Evolutionary conservation across 2,888 invertebrate species (phyloP).

Genomic region (Ceratothoa steindachneri): DNA sequence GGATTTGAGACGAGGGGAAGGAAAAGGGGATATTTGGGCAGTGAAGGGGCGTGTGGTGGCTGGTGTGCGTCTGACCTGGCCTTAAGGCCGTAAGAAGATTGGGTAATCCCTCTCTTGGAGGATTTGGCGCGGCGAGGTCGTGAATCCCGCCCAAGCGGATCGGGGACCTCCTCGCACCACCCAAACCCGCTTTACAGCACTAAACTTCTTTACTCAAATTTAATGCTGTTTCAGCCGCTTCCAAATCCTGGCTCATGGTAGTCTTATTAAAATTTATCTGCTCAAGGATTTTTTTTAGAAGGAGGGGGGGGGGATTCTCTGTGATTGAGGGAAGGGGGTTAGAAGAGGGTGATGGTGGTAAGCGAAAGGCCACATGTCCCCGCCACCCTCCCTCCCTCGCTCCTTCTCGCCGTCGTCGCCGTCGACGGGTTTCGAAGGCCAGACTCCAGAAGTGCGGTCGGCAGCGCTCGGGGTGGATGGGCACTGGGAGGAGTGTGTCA

Average conservation of each 20-base stretch:
- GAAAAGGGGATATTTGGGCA: not conserved
- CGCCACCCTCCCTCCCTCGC: too few relatives aligned
- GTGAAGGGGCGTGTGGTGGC: conserved; percentile 12
- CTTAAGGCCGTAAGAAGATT: conserved; percentile 41
- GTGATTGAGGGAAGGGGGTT: conserved; percentile 25
- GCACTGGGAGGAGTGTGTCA: too few relatives aligned
- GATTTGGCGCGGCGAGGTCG: conserved; percentile 30
- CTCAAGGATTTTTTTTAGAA: conserved; percentile 39
- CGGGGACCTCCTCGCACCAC: conserved; percentile 19
- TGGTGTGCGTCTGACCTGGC: conserved; percentile 29
- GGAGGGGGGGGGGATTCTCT: too few relatives aligned
- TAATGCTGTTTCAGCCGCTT: conserved; percentile 47
- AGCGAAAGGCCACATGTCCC: conserved; percentile 23
- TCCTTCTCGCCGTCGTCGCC: too few relatives aligned
- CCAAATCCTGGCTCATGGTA: conserved; percentile 42
- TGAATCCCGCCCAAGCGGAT: conserved; percentile 40
- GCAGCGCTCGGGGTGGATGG: conserved; percentile 25
- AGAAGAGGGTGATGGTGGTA: conserved; percentile 21
- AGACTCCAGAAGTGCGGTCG: conserved; percentile 28
- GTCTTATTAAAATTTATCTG: conserved; percentile 47
- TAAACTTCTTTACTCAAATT: conserved; percentile 42
- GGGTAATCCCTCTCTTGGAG: conserved; percentile 41
- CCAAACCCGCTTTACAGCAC: conserved; percentile 39
- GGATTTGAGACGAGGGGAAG: not conserved
- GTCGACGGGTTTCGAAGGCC: conserved; percentile 18